Evolutionary conservation across 1,140 invertebrate genomes (phyloP).

Genomic region (Dinoponera quadriceps): DNA sequence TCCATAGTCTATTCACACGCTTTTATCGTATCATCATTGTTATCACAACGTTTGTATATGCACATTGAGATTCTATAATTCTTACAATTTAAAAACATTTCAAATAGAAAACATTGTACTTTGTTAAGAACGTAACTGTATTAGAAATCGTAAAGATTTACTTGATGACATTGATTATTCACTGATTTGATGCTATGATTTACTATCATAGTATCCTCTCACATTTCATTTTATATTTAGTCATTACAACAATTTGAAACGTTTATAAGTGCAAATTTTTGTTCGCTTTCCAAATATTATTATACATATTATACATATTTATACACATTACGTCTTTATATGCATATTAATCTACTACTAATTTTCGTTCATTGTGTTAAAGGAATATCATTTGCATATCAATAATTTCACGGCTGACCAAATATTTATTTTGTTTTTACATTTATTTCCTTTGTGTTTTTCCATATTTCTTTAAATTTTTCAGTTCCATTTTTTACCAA

Average conservation of each 20-base stretch:
- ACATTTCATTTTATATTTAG: too few relatives aligned
- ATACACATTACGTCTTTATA: too few relatives aligned
- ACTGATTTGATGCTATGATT: too few relatives aligned
- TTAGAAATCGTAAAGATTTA: background rate
- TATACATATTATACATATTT: background rate
- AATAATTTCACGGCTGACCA: conserved; percentile 42
- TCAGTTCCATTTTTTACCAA: conserved; percentile 43
- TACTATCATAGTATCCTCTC: too few relatives aligned
- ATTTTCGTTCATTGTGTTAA: conserved; percentile 8
- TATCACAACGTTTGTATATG: too few relatives aligned
- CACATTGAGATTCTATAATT: conserved; percentile 3
- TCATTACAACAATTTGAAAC: background rate
- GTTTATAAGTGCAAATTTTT: background rate
- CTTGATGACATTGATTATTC: too few relatives aligned
- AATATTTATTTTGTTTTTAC: conserved; percentile 22
- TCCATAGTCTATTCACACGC: background rate
- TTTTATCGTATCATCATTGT: background rate
- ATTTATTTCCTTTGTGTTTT: conserved; percentile 24
- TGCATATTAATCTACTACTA: background rate
- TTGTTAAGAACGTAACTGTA: background rate
- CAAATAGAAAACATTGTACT: background rate
- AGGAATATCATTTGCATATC: background rate
- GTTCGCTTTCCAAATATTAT: background rate
- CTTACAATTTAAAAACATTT: conserved; percentile 4
- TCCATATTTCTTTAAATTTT: conserved; percentile 25